phyloP scores from a whole-genome alignment of 2,888 invertebrate genomes.

The Conus canariensis region DNA sequence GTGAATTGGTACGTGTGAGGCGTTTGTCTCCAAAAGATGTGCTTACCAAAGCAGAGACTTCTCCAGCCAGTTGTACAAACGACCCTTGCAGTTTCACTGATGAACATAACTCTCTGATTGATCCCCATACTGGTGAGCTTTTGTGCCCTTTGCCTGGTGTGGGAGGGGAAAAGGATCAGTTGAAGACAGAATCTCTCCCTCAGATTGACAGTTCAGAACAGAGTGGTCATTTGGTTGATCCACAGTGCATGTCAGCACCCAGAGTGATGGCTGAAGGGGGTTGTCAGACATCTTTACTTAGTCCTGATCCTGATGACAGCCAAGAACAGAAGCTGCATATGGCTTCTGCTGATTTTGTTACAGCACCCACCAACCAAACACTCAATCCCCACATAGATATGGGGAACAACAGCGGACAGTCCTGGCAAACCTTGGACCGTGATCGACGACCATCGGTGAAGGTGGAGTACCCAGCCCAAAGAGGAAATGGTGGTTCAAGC shows the following conservation, averaged over 20 bases:
- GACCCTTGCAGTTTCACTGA: not conserved
- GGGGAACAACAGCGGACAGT: conserved; percentile 6
- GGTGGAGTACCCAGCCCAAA: conserved; percentile 31
- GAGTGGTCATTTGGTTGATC: not conserved
- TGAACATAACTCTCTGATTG: conserved; percentile 30
- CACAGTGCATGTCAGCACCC: not conserved
- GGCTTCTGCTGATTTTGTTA: not conserved
- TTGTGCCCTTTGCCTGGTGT: conserved; percentile 13
- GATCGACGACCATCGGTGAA: conserved; percentile 28
- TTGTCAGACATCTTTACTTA: not conserved
- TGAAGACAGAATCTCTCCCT: not conserved
- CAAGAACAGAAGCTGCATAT: not conserved
- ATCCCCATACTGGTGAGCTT: conserved; percentile 38
- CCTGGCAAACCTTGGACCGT: conserved; percentile 27
- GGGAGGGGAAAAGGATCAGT: not conserved
- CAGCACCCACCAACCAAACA: not conserved
- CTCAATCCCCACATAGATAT: not conserved
- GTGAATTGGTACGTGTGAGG: conserved; percentile 63
- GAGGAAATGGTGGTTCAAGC: not conserved
- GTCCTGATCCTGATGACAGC: not conserved
- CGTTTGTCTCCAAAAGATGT: conserved; percentile 55
- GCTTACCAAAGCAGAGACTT: not conserved
- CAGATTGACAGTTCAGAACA: not conserved
- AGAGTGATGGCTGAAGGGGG: not conserved
- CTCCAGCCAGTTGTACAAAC: not conserved